Base-by-base conservation (phyloP, 2,113 vertebrate species). In the Pomatostomus ruficeps region DNA sequence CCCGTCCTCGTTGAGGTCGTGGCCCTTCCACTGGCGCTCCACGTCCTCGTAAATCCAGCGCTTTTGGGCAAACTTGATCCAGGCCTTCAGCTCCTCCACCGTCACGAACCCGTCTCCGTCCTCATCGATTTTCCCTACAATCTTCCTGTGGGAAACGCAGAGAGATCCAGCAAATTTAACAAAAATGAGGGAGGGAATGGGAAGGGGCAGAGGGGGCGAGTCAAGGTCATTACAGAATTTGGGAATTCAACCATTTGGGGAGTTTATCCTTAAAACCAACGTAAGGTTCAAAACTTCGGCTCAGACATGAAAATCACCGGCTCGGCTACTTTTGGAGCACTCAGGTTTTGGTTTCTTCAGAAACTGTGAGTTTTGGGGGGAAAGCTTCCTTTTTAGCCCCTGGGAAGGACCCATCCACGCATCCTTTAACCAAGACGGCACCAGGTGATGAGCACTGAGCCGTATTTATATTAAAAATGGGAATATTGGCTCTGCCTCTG, bases 21-120 rank as follows among this genome's bases (percentile, higher is more conserved):
- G 99, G 93, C 98, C 98, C 94, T 99, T 99, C 99, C 99, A 99
- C 98, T 99, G 99, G 20, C 99, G 98, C 88, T 99, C 99, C 93
- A 99, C 99, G 25, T 99, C 99, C 94, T 99, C 99, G 29, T 98
- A 99, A 95, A 99, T 99, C 99, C 99, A 99, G 91, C 98, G 98
- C 91, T 99, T 99, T 92, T 99, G 99, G 61, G 99, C 98, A 85
- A 99, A 98, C 66, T 99, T 99, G 97, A 99, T 99, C 99, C 99
- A 99, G 90, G 79, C 98, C 97, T 98, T 99, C 95, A 99, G 99
- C 95, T 99, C 99, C 52, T 99, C 99, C 84, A 97, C 98, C 3
- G 98, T 99, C 81, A 99, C 99, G 52, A 98, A 99, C 78, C 99
- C 99, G 29, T 99, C 98, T n/a, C 98, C 98, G 97, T 99, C 98